A percentile compares a stretch with the other conserved stretches of the same genome.
Evolutionary conservation across 2,797 vertebrate species (phyloP).

Genomic region (Silurus lanzhouensis): DNA sequence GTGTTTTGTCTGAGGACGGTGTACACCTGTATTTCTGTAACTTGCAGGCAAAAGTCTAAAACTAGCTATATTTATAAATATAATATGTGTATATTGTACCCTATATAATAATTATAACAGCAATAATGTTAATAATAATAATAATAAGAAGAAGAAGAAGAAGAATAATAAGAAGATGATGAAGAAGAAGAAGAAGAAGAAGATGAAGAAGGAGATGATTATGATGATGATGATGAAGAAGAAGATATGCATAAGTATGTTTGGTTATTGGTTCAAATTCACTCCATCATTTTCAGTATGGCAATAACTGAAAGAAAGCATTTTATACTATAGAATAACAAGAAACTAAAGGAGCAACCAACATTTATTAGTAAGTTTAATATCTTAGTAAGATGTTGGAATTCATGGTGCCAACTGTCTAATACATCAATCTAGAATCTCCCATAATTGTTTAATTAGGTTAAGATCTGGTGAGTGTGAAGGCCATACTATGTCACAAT

Average conservation of each 20-base stretch:
- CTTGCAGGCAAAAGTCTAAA: constrained; percentile 52
- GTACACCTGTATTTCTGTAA: constrained; percentile 42
- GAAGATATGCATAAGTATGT: too few relatives aligned
- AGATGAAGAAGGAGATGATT: too few relatives aligned
- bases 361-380: neutral
- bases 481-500: neutral
- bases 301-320: neutral
- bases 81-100: neutral
- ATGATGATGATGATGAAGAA: too few relatives aligned
- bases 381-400: neutral
- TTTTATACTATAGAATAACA: neutral
- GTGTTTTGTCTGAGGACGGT: constrained; percentile 70
- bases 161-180: too few relatives aligned
- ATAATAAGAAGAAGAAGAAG: too few relatives aligned
- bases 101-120: neutral
- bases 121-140: neutral
- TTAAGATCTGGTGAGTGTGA: neutral
- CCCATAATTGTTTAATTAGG: neutral
- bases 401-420: neutral
- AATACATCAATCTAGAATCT: neutral
- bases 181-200: too few relatives aligned
- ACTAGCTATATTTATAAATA: neutral
- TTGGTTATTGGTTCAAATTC: neutral
- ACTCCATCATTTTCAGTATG: neutral
- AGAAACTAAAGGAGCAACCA: neutral